Evolutionary conservation across 2,113 vertebrate genomes (phyloP), one percentile per base, ranked within the genome.

Genomic region (Trogon melanurus): DNA sequence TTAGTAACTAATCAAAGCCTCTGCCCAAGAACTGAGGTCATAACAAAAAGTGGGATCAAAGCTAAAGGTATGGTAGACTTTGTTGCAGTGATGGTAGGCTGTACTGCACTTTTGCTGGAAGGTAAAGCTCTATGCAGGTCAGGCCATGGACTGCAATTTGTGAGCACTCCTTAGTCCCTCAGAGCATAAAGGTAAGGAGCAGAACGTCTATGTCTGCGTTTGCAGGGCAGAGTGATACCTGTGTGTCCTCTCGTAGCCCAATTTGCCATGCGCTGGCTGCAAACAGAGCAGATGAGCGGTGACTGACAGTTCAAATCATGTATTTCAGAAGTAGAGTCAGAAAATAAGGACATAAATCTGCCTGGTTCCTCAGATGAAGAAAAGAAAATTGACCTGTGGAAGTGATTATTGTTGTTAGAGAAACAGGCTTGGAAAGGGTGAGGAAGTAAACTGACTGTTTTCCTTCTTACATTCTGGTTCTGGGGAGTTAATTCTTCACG

Each of bases 331-430:
- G 5, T 11, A 72, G 16, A 34, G 38, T 19, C 53, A 72, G 32
- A 85, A 69, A 10, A 50, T 2, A 16, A 5, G 8, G 7, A 51
- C 10, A 27, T 36, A 84, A 86, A 71, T 38, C 26, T 69, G 29
- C 17, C 9, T 8, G 67, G 4, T 54, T 88, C 0, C 1, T 76
- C 11, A 13, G 15, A 30, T 0, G 0, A 20, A 82, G 47, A 29
- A 64, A 66, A 67, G 10, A 82, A 70, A 71, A 25, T 54, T 58
- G 5, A 64, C 9, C 38, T 61, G 14, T 53, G 27, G 38, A 45
- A 67, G 20, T 38, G 5, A 15, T 36, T 32, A 48, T 38, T 60
- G 20, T 38, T 69, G 5, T 54, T 50, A 48, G 30, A 88, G 32
- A 61, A 75, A 22, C 23, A 70, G 34, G 1, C 6, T 79, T 85